These are phyloP conservation scores for Drosophila conformis DNA, from an alignment of 2,888 invertebrate species.

Conservation along the genomic window DNA sequence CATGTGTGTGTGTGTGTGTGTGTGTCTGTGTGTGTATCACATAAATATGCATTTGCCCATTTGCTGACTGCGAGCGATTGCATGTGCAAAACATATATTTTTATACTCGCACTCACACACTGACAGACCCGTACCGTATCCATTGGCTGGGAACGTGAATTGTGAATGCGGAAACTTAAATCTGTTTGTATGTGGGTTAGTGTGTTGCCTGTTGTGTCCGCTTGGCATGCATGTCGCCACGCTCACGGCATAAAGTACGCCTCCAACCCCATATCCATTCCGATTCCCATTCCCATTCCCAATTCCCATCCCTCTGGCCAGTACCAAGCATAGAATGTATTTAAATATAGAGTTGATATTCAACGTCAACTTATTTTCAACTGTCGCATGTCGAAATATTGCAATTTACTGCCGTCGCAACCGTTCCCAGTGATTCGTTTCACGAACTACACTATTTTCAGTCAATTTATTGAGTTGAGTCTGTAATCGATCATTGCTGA, in stretches of 20 bases:
- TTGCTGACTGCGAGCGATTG: slow-evolving; percentile 43
- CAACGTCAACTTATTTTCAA: slow-evolving; percentile 36
- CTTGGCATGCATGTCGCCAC: slow-evolving; percentile 37
- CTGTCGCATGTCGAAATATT: slow-evolving; percentile 46
- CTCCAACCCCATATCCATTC: background rate
- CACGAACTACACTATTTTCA: background rate
- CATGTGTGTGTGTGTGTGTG: background rate
- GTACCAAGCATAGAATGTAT: slow-evolving; percentile 11
- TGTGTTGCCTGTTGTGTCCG: slow-evolving; percentile 29
- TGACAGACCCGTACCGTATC: slow-evolving; percentile 19
- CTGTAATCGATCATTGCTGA: background rate
- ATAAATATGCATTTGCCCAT: slow-evolving; percentile 72
- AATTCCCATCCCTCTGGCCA: background rate
- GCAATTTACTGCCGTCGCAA: slow-evolving; percentile 26
- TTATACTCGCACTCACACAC: slow-evolving; percentile 1
- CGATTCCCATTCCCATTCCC: background rate
- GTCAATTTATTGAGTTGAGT: background rate
- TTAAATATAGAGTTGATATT: slow-evolving; percentile 31
- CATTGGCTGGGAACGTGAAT: slow-evolving; percentile 52
- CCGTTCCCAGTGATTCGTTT: slow-evolving; percentile 13
- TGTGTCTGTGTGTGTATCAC: slow-evolving; percentile 24
- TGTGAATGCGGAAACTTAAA: slow-evolving; percentile 7
- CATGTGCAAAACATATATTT: slow-evolving; percentile 53
- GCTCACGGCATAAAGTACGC: slow-evolving; percentile 13
- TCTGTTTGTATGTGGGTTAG: slow-evolving; percentile 52